Conservation (phyloP, 37 sponge, comb jelly and placozoan genomes). For the Tethya wilhelma region DNA sequence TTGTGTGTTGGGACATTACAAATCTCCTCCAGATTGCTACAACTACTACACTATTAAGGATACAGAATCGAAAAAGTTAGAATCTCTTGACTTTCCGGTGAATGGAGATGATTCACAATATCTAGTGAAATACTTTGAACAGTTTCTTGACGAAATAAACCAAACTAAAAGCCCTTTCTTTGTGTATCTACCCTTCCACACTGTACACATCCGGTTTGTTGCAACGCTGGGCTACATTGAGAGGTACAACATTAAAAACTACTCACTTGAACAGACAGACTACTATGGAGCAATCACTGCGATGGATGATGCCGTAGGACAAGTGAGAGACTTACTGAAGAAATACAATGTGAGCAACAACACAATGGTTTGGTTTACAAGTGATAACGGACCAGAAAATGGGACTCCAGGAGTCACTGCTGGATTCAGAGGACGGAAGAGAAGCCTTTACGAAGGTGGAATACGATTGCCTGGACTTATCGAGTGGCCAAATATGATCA, state of each 20-base stretch:
- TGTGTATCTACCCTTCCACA: constrained; percentile 66
- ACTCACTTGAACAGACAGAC: constrained; percentile 41
- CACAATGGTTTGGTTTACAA: constrained; percentile 76
- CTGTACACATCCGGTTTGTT: constrained; percentile 65
- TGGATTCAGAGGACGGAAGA: constrained; percentile 59
- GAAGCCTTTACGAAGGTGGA: constrained; percentile 55
- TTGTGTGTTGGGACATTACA: constrained; percentile 60
- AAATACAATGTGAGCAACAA: constrained; percentile 53
- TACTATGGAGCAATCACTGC: constrained; percentile 79
- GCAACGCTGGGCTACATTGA: constrained; percentile 45
- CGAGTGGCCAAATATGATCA: constrained; percentile 67
- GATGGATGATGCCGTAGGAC: constrained; percentile 64
- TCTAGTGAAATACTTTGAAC: constrained; percentile 31
- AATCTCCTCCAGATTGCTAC: constrained; percentile 35
- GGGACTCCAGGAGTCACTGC: constrained; percentile 48
- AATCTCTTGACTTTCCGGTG: constrained; percentile 7
- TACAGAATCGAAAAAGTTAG: neutral
- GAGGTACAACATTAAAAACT: constrained; percentile 23
- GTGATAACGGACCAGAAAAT: constrained; percentile 67
- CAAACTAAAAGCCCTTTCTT: constrained; percentile 50
- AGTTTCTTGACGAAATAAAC: constrained; percentile 21
- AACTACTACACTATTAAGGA: constrained; percentile 51
- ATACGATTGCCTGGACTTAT: constrained; percentile 67
- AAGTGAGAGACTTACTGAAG: constrained; percentile 32
- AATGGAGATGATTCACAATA: constrained; percentile 68